Evolutionary conservation across 2,797 vertebrate species (phyloP).

Genomic region (Alosa sapidissima): DNA sequence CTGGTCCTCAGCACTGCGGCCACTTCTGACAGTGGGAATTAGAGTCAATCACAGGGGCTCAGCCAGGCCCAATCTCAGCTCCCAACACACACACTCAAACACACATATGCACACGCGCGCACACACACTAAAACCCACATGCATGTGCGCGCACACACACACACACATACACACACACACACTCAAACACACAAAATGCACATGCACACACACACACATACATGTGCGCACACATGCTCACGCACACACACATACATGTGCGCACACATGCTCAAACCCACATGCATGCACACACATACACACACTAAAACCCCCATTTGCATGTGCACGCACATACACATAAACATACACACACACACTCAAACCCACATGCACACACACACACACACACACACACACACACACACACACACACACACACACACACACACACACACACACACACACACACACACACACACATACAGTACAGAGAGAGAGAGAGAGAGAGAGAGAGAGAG

Average conservation of each 20-base stretch:
- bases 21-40: slow-evolving; percentile 69
- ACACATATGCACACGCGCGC: slow-evolving; percentile 10
- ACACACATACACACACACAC: neutral
- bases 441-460: neutral
- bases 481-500: too few species aligned
- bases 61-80: slow-evolving; percentile 47
- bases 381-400: neutral
- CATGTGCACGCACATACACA: neutral
- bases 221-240: neutral
- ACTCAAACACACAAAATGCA: neutral
- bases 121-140: slow-evolving; percentile 20
- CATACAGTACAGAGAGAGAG: too few species aligned
- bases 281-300: neutral
- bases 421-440: neutral
- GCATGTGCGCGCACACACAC: neutral
- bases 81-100: neutral
- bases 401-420: slow-evolving; percentile 2
- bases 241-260: too few species aligned
- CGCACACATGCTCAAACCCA: too few species aligned
- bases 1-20: slow-evolving; percentile 65
- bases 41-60: slow-evolving; percentile 75
- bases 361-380: neutral
- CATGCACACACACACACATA: neutral
- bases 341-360: neutral
- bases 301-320: neutral